A percentile compares a stretch with the other conserved stretches of the same genome.
Evolutionary conservation across 2,797 vertebrate species (phyloP).

Genomic region (Takifugu rubripes): DNA sequence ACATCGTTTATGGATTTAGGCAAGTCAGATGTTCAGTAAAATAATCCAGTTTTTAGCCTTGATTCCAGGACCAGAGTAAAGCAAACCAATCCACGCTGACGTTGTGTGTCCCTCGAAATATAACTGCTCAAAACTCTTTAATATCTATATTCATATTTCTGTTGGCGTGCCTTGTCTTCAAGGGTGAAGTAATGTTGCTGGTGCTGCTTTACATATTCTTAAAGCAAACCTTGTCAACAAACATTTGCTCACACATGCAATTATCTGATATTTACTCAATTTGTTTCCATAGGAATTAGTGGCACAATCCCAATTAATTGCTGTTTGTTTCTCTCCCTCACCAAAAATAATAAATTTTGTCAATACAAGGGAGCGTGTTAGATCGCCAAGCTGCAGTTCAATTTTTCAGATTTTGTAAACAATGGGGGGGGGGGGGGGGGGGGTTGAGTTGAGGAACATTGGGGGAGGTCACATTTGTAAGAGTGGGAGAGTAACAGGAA

Average conservation of each 20-base stretch:
- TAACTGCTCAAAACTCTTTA: no score
- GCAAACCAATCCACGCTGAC: not conserved
- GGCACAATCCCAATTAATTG: constrained; percentile 9
- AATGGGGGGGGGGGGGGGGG: no score
- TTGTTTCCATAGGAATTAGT: constrained; percentile 27
- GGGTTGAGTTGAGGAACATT: no score
- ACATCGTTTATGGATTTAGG: constrained; percentile 28
- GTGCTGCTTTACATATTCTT: constrained; percentile 4
- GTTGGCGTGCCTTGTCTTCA: no score
- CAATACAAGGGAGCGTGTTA: constrained; percentile 1
- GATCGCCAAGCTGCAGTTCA: not conserved
- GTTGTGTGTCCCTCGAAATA: no score
- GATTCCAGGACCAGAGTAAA: constrained; percentile 33
- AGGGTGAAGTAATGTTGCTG: not conserved
- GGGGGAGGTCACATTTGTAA: no score
- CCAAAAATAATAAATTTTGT: constrained; percentile 17
- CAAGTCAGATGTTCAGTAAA: constrained; percentile 30
- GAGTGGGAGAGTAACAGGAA: no score
- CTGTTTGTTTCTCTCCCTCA: constrained; percentile 19
- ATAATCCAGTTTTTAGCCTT: constrained; percentile 28
- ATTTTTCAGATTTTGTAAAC: not conserved
- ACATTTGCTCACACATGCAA: constrained; percentile 15
- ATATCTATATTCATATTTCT: not conserved
- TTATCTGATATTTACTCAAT: constrained; percentile 28
- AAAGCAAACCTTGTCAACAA: constrained; percentile 1